phyloP scores from a whole-genome alignment of 2,888 invertebrate genomes.

The Andrena hattorfiana region DNA sequence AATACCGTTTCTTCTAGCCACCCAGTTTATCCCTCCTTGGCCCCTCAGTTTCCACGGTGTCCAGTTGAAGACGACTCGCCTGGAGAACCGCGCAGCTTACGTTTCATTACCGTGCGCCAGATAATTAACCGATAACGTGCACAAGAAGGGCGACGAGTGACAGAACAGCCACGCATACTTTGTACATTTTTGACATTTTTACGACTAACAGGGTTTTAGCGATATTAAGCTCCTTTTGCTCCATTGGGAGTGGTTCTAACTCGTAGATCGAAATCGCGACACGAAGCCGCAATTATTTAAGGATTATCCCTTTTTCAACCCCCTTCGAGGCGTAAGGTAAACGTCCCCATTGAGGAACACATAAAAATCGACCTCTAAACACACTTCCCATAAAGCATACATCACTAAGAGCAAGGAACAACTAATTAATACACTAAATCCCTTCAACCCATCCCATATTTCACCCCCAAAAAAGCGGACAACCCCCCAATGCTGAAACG shows the following conservation, averaged over 20 bases:
- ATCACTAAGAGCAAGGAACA: no score
- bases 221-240: neutral
- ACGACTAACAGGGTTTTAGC: no score
- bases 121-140: slow-evolving; percentile 5
- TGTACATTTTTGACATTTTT: neutral
- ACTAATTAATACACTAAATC: no score
- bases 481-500: no score
- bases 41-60: no score
- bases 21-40: no score
- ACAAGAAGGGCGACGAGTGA: no score
- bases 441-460: no score
- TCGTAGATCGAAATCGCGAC: neutral
- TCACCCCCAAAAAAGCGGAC: no score
- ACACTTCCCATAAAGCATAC: neutral
- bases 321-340: neutral
- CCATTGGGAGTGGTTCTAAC: neutral
- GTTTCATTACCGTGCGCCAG: neutral
- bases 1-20: neutral
- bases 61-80: no score
- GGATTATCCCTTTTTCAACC: neutral
- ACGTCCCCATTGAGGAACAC: neutral
- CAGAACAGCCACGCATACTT: neutral
- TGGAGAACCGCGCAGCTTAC: neutral
- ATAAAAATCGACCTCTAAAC: no score
- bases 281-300: neutral